Evolutionary conservation across 2,113 vertebrate genomes (phyloP), one percentile per base, ranked within the genome.

Genomic region (Rhinichthys klamathensis): DNA sequence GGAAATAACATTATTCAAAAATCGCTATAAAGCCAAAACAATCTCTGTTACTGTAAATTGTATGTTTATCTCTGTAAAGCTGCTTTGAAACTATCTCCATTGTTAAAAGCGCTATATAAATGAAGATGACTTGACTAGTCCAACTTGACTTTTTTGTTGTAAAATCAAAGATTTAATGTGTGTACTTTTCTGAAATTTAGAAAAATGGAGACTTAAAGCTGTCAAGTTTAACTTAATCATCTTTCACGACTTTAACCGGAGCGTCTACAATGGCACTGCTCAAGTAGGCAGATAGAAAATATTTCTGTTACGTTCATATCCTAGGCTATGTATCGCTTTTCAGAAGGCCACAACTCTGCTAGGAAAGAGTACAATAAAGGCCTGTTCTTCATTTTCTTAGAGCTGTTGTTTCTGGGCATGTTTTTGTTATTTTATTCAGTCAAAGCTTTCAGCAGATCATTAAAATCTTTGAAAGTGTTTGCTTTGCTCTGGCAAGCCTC

Each of bases 391-490:
- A 63, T 80, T 70, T 30, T 67, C 74, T 84, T 72, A 25, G 54
- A 61, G 84, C 75, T 76, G 80, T 73, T 75, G 54, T 63, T 81
- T 49, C 85, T 86, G 72, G 72, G 35, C 23, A 32, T 30, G 38
- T 46, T 67, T 67, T 82, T 78, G 72, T 78, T 86, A 69, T 82
- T 76, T 83, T 77, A 54, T 79, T 70, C 75, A 72, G 51, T 70
- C 25, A 23, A 58, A 79, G 49, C 69, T 44, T 83, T 87, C 73
- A 72, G 46, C 73, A 60, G 56, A 58, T 44, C 61, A n/a, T 80
- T 81, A 69, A 51, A 69, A 61, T 75, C 78, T 82, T 80, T 70
- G 49, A 54, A 79, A 27, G 75, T 79, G 51, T 85, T 85, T 70
- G 30, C 76, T 70, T 80, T 58, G 32, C 63, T 65, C 61, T 82